These are phyloP conservation scores for Lithophane socia DNA, from an alignment of 2,888 invertebrate species.

Conservation along the genomic window DNA sequence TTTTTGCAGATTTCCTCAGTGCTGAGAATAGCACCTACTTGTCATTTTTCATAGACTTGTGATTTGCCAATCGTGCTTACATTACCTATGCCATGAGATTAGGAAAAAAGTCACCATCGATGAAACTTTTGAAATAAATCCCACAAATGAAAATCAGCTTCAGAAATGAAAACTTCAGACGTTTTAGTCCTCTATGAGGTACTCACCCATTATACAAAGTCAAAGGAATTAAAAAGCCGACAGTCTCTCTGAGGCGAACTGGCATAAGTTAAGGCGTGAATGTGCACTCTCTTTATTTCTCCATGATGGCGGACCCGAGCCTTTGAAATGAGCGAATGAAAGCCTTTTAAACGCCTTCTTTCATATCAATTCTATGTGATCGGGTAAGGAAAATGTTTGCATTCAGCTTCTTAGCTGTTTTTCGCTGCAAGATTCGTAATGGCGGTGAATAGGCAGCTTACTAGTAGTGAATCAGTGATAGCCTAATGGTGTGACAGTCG, in stretches of 20 bases:
- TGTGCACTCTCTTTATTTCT: slow-evolving; percentile 59
- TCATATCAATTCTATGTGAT: slow-evolving; percentile 48
- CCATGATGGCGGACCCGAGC: slow-evolving; percentile 11
- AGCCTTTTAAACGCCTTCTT: slow-evolving; percentile 40
- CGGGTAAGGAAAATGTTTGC: slow-evolving; percentile 32
- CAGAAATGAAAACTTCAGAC: slow-evolving; percentile 40
- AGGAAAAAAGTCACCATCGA: neutral
- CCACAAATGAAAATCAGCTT: neutral
- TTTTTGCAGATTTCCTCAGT: neutral
- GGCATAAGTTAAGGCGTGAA: slow-evolving; percentile 52
- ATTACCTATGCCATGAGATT: neutral
- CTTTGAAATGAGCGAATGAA: slow-evolving; percentile 37
- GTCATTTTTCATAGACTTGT: neutral
- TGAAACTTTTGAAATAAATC: neutral
- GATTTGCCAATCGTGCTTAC: neutral
- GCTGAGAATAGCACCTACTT: neutral
- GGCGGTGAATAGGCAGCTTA: slow-evolving; percentile 1
- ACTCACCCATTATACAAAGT: slow-evolving; percentile 62
- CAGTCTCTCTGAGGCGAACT: slow-evolving; percentile 37
- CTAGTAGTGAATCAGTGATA: neutral
- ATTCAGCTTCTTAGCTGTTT: slow-evolving; percentile 27
- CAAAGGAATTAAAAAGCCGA: slow-evolving; percentile 63
- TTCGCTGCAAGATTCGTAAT: slow-evolving; percentile 2
- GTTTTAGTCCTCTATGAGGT: slow-evolving; percentile 28
- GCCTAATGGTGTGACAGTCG: too few species aligned